A percentile compares a stretch with the other conserved stretches of the same genome.
phyloP scores from a whole-genome alignment of 35 echinoderm and acorn worm species.

The Ptychodera flava region DNA sequence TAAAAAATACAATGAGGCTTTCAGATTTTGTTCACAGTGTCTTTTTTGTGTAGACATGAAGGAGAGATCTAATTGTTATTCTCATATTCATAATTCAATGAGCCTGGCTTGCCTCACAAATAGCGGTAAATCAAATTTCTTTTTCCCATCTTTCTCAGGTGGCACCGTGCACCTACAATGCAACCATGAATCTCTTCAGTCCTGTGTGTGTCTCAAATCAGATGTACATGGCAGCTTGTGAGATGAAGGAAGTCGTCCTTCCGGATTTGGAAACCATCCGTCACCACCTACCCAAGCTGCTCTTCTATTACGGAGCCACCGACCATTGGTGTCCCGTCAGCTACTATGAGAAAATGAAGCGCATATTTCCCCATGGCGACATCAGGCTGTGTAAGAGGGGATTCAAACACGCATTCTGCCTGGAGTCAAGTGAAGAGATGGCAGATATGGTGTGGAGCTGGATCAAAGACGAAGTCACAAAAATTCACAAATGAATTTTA shows the following conservation, averaged over 20 bases:
- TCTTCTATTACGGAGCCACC: slow-evolving; percentile 54
- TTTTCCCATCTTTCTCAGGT: slow-evolving; percentile 16
- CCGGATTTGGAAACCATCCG: slow-evolving; percentile 28
- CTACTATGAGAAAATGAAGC: slow-evolving; percentile 39
- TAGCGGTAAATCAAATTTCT: too few relatives aligned
- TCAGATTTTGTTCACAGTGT: too few relatives aligned
- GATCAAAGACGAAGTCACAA: background rate
- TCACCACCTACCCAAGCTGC: slow-evolving; percentile 39
- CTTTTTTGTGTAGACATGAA: too few relatives aligned
- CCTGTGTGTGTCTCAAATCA: slow-evolving; percentile 32
- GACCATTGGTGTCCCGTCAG: slow-evolving; percentile 55
- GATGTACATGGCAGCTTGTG: slow-evolving; percentile 50
- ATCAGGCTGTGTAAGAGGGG: slow-evolving; percentile 49
- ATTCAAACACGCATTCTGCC: slow-evolving; percentile 55
- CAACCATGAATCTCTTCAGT: slow-evolving; percentile 38
- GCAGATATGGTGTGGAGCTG: slow-evolving; percentile 68
- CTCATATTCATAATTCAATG: too few relatives aligned
- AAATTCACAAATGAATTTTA: background rate
- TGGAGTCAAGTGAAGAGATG: slow-evolving; percentile 56
- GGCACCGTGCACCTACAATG: slow-evolving; percentile 44
- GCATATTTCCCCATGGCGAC: slow-evolving; percentile 49
- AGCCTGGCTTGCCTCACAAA: too few relatives aligned
- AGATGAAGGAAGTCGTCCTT: slow-evolving; percentile 55
- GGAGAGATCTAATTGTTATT: too few relatives aligned
- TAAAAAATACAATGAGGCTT: too few relatives aligned